phyloP scores from a whole-genome alignment of 2,797 vertebrate genomes.

The Danio aesculapii region DNA sequence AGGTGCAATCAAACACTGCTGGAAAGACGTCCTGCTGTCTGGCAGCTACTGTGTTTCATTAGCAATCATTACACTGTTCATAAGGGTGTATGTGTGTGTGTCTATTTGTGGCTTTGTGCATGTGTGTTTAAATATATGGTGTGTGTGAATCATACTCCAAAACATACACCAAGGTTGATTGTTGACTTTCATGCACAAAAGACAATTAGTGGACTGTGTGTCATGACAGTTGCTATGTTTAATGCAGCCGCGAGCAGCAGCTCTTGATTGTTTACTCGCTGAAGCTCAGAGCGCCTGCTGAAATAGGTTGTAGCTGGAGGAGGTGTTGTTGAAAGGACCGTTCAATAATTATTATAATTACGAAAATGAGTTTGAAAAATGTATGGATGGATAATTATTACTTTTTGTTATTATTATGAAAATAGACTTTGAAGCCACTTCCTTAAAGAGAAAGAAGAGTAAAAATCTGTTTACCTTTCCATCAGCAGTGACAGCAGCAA shows the following conservation, averaged over 20 bases:
- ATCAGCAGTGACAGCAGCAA: constrained; percentile 31
- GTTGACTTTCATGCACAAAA: not conserved
- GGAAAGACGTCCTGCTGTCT: constrained; percentile 30
- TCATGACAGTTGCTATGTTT: constrained; percentile 8
- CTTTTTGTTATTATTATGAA: not conserved
- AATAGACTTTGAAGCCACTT: not conserved
- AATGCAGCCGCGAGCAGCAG: not conserved
- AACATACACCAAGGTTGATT: not conserved
- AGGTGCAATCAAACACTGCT: constrained; percentile 32
- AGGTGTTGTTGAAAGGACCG: not conserved
- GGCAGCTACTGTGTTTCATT: constrained; percentile 55
- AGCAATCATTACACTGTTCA: constrained; percentile 48
- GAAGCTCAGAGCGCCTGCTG: not conserved
- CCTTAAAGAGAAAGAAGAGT: not conserved
- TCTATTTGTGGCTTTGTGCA: no score
- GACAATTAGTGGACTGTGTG: not conserved
- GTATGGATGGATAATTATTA: not conserved
- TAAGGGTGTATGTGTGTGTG: constrained; percentile 20
- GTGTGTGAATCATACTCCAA: not conserved
- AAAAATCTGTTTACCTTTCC: constrained; percentile 80
- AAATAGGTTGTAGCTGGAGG: not conserved
- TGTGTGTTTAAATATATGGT: not conserved
- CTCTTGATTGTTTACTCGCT: not conserved
- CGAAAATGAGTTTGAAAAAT: not conserved
- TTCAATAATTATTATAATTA: not conserved